These are phyloP conservation scores for Lysandra bellargus DNA, from an alignment of 2,888 invertebrate species.

Conservation along the genomic window DNA sequence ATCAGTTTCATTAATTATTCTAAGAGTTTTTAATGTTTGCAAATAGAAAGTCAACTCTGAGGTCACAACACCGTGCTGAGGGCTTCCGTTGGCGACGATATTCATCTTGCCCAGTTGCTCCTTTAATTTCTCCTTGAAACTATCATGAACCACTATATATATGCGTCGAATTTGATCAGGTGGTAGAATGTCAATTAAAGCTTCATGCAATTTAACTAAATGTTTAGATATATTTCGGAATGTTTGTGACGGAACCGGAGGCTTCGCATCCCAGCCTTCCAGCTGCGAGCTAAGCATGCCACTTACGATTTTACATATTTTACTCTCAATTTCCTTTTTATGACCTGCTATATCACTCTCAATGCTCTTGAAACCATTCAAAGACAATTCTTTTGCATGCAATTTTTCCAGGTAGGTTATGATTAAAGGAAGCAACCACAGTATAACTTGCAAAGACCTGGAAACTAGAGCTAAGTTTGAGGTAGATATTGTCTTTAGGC, in stretches of 20 bases:
- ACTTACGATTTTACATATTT: slow-evolving; percentile 94
- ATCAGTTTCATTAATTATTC: slow-evolving; percentile 87
- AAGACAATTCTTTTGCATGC: slow-evolving; percentile 72
- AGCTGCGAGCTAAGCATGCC: slow-evolving; percentile 91
- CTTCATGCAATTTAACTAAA: slow-evolving; percentile 94
- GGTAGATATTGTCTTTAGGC: slow-evolving; percentile 95
- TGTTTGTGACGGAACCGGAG: slow-evolving; percentile 95
- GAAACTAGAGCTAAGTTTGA: slow-evolving; percentile 94
- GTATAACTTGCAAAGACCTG: slow-evolving; percentile 89
- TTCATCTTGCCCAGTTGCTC: slow-evolving; percentile 92
- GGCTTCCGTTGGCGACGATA: slow-evolving; percentile 97
- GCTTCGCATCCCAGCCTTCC: slow-evolving; percentile 94
- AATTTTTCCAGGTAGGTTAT: slow-evolving; percentile 84
- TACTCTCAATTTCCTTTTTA: slow-evolving; percentile 94
- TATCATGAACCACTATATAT: slow-evolving; percentile 89
- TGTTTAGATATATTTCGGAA: slow-evolving; percentile 93
- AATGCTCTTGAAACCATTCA: slow-evolving; percentile 84
- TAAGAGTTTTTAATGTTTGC: slow-evolving; percentile 90
- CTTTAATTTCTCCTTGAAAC: slow-evolving; percentile 92
- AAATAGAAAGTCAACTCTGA: slow-evolving; percentile 95
- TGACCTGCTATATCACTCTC: slow-evolving; percentile 92
- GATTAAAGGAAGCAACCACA: slow-evolving; percentile 89
- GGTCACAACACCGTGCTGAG: slow-evolving; percentile 96
- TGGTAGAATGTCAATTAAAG: slow-evolving; percentile 91
- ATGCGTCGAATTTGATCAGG: slow-evolving; percentile 87